Conservation (phyloP, 2,113 vertebrate species). For the Crotalus viridis region DNA sequence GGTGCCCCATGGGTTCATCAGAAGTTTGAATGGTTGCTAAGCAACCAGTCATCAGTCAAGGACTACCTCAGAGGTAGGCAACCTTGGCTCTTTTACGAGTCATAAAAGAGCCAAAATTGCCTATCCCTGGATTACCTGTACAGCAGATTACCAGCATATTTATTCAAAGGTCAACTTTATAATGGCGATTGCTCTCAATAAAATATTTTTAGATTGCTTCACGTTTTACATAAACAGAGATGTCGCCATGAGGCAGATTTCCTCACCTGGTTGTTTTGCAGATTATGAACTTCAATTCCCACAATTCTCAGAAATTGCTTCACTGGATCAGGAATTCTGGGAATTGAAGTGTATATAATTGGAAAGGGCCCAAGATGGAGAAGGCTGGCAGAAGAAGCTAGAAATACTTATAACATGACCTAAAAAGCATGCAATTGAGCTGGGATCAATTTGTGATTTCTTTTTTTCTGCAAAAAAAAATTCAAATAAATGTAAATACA, state of each 20-base stretch:
- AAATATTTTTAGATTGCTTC: neutral
- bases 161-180: neutral
- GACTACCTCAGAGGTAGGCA: too few species aligned
- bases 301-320: neutral
- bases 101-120: too few species aligned
- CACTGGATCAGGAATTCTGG: neutral
- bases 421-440: neutral
- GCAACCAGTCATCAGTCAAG: neutral
- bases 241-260: neutral
- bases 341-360: neutral
- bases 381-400: neutral
- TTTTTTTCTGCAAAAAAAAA: neutral
- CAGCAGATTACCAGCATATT: neutral
- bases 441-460: neutral
- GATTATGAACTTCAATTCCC: neutral
- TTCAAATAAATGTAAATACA: neutral
- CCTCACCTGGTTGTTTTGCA: neutral
- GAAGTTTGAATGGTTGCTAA: neutral
- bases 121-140: neutral
- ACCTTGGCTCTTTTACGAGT: too few species aligned
- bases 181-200: neutral
- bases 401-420: neutral
- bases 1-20: neutral
- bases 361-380: neutral
- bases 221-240: neutral